Base-by-base conservation (phyloP, 2,888 invertebrate genomes). In the Drosophila yooni region DNA sequence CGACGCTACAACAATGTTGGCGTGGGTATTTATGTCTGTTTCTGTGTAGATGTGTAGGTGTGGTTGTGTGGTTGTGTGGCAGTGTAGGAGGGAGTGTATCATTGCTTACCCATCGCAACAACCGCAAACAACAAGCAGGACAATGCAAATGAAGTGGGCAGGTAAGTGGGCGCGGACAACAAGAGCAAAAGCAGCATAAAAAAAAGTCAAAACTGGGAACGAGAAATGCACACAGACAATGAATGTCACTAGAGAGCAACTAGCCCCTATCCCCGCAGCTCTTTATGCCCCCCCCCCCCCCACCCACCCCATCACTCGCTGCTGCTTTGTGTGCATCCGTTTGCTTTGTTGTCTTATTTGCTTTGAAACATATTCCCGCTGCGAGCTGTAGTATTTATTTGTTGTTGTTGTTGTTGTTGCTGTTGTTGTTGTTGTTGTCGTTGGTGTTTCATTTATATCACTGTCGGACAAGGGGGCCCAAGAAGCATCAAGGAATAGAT, bases 41-140 rank as follows among this genome's bases (percentile, higher is more conserved):
- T 38, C 29, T 18, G 34, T 54, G 34, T 38, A 25, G 33, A 7
- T 15, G 36, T 46, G 46, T 3, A 0, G 5, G 25, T 43, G 54
- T 34, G 51, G 21, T 18, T 43, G 31, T n/a, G 48, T 18, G 4
- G 34, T 2, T 33, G 34, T 38, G 48, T 18, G 7, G 34, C 2
- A 25, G 34, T 43, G 57, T 56, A 18, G 31, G n/a, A 21, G 36
- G 7, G 59, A 64, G 61, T 38, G 58, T 71, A 69, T 70, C 75
- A 61, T 75, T 73, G 83, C 81, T 84, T 74, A 81, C 76, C 84
- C 81, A 74, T 62, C 69, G 81, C 87, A 78, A 50, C 72, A 87
- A 81, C 84, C 84, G 74, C 85, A 87, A 73, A 82, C 88, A 84
- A 87, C 82, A 82, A 82, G 88, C 85, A 76, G 82, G 65, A 81